Conservation (phyloP, 2,888 invertebrate species). For the Diaprepes abbreviatus region DNA sequence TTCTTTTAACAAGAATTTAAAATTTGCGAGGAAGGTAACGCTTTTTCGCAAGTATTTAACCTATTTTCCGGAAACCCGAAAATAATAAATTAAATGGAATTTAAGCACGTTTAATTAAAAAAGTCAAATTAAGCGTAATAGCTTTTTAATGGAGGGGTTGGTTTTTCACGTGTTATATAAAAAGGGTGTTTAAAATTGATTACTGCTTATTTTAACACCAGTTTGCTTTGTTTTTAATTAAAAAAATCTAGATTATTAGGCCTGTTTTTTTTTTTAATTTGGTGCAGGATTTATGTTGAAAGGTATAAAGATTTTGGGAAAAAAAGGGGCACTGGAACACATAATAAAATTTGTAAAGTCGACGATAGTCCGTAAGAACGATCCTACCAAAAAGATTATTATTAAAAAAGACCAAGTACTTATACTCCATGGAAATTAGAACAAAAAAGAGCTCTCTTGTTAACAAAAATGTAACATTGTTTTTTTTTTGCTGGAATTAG, state of each 20-base stretch:
- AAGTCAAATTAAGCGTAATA: slow-evolving; percentile 12
- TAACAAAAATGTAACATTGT: too few species aligned
- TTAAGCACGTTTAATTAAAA: slow-evolving; percentile 11
- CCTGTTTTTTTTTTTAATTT: slow-evolving; percentile 3
- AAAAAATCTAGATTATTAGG: neutral
- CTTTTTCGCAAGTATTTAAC: slow-evolving; percentile 3
- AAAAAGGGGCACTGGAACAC: too few species aligned
- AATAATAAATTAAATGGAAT: slow-evolving; percentile 16
- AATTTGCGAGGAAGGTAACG: neutral
- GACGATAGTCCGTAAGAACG: too few species aligned
- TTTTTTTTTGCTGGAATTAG: too few species aligned
- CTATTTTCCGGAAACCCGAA: neutral
- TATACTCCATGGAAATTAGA: too few species aligned
- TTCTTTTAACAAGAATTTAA: too few species aligned
- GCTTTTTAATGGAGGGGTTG: slow-evolving; percentile 11
- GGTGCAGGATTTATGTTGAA: neutral
- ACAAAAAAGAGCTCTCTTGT: too few species aligned
- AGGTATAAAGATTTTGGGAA: too few species aligned
- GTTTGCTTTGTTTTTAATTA: slow-evolving; percentile 4
- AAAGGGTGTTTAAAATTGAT: slow-evolving; percentile 9
- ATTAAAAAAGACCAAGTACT: too few species aligned
- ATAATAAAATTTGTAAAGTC: too few species aligned
- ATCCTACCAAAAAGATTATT: too few species aligned
- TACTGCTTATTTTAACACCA: slow-evolving; percentile 3
- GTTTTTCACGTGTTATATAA: slow-evolving; percentile 4